These are phyloP conservation scores for Lysiphlebus fabarum DNA, from an alignment of 1,140 invertebrate genomes.

Conservation along the genomic window DNA sequence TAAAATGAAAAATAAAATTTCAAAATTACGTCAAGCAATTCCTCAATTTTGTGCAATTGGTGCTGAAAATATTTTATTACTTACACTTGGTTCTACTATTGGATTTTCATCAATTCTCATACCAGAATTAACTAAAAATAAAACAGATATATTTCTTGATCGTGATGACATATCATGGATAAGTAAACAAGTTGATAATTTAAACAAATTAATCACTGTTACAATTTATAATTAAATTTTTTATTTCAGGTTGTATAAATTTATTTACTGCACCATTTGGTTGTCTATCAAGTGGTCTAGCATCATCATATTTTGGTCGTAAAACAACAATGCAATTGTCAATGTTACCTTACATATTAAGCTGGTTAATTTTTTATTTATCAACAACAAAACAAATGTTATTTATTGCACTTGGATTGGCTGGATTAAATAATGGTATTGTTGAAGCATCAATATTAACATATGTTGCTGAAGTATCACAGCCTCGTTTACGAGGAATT, in stretches of 20 bases:
- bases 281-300: slow-evolving; percentile 66
- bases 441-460: slow-evolving; percentile 77
- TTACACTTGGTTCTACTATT: slow-evolving; percentile 71
- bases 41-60: slow-evolving; percentile 63
- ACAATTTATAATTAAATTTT: slow-evolving; percentile 1
- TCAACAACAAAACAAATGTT: slow-evolving; percentile 60
- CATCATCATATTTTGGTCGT: slow-evolving; percentile 68
- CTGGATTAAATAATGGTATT: slow-evolving; percentile 70
- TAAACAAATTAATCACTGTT: no score
- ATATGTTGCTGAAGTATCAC: slow-evolving; percentile 76
- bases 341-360: slow-evolving; percentile 68
- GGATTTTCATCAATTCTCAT: slow-evolving; percentile 76
- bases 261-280: slow-evolving; percentile 73
- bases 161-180: slow-evolving; percentile 74
- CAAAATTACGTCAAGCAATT: slow-evolving; percentile 54
- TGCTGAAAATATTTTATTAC: slow-evolving; percentile 64
- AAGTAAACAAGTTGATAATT: no score
- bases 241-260: slow-evolving; percentile 69
- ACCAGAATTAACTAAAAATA: slow-evolving; percentile 60
- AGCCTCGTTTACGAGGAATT: slow-evolving; percentile 71
- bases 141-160: slow-evolving; percentile 57
- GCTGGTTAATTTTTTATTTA: slow-evolving; percentile 70
- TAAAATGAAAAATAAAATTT: slow-evolving; percentile 24
- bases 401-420: slow-evolving; percentile 65
- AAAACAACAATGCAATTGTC: slow-evolving; percentile 69